Conservation (phyloP, 2,888 invertebrate genomes). For the Neelides folsomi region DNA sequence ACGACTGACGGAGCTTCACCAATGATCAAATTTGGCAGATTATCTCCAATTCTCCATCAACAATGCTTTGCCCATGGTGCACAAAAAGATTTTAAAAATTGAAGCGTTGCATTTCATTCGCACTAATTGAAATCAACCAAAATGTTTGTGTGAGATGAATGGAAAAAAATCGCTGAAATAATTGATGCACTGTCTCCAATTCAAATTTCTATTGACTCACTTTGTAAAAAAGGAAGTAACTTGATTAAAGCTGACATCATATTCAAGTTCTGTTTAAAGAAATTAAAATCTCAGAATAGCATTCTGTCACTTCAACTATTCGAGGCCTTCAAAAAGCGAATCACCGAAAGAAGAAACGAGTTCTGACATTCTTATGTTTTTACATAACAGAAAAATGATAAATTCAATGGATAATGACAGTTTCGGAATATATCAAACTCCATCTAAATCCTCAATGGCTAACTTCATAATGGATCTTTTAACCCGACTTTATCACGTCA, state of each 20-base stretch:
- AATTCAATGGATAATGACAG: background rate
- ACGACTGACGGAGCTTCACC: slow-evolving; percentile 14
- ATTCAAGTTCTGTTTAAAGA: slow-evolving; percentile 3
- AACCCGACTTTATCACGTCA: background rate
- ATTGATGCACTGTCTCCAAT: background rate
- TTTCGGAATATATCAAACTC: background rate
- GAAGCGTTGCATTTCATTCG: background rate
- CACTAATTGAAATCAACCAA: background rate
- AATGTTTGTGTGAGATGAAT: slow-evolving; percentile 1
- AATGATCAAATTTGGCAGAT: slow-evolving; percentile 12
- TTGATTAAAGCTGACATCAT: slow-evolving; percentile 6
- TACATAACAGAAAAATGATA: background rate
- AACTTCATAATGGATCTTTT: background rate
- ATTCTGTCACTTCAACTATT: background rate
- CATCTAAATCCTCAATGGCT: background rate
- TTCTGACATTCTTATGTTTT: slow-evolving; percentile 3
- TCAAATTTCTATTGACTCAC: slow-evolving; percentile 5
- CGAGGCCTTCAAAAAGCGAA: background rate
- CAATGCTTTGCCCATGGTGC: slow-evolving; percentile 15
- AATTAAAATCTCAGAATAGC: background rate
- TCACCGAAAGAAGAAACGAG: slow-evolving; percentile 1
- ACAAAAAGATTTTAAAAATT: slow-evolving; percentile 7
- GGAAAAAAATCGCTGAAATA: background rate
- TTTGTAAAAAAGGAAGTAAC: slow-evolving; percentile 4
- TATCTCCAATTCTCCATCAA: slow-evolving; percentile 8